Evolutionary conservation across 2,888 invertebrate species (phyloP).

Genomic region (Heteropelma amictum): DNA sequence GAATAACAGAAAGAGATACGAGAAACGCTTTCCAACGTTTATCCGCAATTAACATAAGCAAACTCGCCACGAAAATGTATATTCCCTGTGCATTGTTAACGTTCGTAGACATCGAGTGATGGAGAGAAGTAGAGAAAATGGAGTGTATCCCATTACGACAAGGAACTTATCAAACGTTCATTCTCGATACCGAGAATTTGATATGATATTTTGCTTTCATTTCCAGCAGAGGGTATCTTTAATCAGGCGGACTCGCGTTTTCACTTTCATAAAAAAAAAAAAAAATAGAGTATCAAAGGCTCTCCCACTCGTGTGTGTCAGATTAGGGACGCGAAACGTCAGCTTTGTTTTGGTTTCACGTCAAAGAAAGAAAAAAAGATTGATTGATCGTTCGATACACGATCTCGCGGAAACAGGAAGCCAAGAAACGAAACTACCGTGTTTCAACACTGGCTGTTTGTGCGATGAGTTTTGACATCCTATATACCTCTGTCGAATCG

Average conservation of each 20-base stretch:
- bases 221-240: conserved; percentile 34
- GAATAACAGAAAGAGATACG: conserved; percentile 29
- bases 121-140: not conserved
- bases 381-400: too few species aligned
- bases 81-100: conserved; percentile 17
- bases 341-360: conserved; percentile 28
- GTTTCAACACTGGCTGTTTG: too few species aligned
- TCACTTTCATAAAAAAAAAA: conserved; percentile 11
- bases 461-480: too few species aligned
- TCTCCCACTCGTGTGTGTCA: not conserved
- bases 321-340: not conserved
- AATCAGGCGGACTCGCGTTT: conserved; percentile 12
- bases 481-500: too few species aligned
- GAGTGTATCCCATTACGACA: conserved; percentile 29
- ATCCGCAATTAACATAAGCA: conserved; percentile 52
- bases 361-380: conserved; percentile 13
- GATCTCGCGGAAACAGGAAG: too few species aligned
- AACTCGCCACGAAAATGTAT: conserved; percentile 42
- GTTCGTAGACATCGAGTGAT: conserved; percentile 3
- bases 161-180: conserved; percentile 28
- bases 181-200: conserved; percentile 17
- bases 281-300: not conserved
- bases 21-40: conserved; percentile 32
- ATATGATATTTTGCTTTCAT: conserved; percentile 33
- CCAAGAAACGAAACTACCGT: too few species aligned